Percentiles rank a stretch among this genome's conserved stretches.
Evolutionary conservation across 1,140 invertebrate genomes (phyloP).

Genomic region (Aphaenogaster rudis): DNA sequence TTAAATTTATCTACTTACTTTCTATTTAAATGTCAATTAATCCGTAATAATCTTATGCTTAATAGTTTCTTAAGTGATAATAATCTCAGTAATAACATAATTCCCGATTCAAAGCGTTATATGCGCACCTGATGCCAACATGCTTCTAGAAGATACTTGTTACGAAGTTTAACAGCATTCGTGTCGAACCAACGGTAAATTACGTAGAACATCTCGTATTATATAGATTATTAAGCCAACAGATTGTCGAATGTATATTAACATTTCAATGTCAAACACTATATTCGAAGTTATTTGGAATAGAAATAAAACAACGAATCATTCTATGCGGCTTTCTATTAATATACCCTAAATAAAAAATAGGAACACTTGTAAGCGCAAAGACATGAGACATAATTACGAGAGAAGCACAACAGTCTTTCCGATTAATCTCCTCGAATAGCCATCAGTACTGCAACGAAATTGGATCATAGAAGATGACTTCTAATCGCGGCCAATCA

Average conservation of each 20-base stretch:
- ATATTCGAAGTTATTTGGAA: neutral
- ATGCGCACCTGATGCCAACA: conserved; percentile 44
- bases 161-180: conserved; percentile 45
- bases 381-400: conserved; percentile 39
- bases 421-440: neutral
- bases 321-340: neutral
- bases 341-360: neutral
- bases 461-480: conserved; percentile 48
- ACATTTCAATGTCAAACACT: neutral
- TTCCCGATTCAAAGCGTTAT: conserved; percentile 42
- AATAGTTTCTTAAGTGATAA: conserved; percentile 55
- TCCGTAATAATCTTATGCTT: conserved; percentile 27
- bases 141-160: conserved; percentile 53
- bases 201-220: conserved; percentile 28
- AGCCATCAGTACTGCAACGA: conserved; percentile 46
- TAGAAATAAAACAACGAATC: neutral
- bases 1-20: conserved; percentile 5
- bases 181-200: conserved; percentile 37
- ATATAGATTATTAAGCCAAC: conserved; percentile 18
- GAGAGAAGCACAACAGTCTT: neutral
- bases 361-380: conserved; percentile 29
- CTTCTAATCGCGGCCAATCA: conserved; percentile 61
- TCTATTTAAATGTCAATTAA: conserved; percentile 8
- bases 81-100: conserved; percentile 59
- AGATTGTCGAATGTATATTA: neutral